Evolutionary conservation across 2,888 invertebrate species (phyloP).

Genomic region (Lycia hirtaria): DNA sequence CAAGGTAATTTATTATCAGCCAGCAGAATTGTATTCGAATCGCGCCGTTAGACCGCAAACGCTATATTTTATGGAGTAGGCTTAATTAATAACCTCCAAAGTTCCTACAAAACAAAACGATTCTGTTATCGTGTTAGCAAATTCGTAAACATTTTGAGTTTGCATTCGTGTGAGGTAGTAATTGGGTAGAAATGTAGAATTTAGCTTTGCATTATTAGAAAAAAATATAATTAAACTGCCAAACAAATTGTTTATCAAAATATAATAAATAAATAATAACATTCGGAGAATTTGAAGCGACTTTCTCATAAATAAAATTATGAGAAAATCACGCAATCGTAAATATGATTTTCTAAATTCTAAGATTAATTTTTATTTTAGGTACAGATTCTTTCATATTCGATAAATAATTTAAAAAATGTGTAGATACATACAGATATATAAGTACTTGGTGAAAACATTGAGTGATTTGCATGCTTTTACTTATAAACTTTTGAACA

Average conservation of each 20-base stretch:
- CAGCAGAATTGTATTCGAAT: constrained; percentile 35
- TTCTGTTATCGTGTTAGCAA: constrained; percentile 64
- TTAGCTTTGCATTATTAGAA: background rate
- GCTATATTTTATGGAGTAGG: constrained; percentile 52
- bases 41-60: constrained; percentile 35
- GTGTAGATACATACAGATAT: too few relatives aligned
- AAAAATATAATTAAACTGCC: too few relatives aligned
- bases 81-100: constrained; percentile 63
- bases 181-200: constrained; percentile 25
- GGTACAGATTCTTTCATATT: too few relatives aligned
- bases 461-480: background rate
- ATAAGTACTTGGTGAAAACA: background rate
- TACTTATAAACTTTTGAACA: constrained; percentile 23
- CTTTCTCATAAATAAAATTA: too few relatives aligned
- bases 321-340: too few relatives aligned
- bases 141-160: constrained; percentile 59
- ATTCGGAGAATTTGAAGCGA: too few relatives aligned
- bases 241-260: too few relatives aligned
- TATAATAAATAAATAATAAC: too few relatives aligned
- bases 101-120: constrained; percentile 61
- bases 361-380: too few relatives aligned
- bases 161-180: constrained; percentile 41
- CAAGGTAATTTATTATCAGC: constrained; percentile 58
- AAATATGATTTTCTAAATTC: too few relatives aligned
- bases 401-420: too few relatives aligned